These are phyloP conservation scores for Drosophila guanche DNA, from an alignment of 1,140 invertebrate genomes.

Conservation along the genomic window DNA sequence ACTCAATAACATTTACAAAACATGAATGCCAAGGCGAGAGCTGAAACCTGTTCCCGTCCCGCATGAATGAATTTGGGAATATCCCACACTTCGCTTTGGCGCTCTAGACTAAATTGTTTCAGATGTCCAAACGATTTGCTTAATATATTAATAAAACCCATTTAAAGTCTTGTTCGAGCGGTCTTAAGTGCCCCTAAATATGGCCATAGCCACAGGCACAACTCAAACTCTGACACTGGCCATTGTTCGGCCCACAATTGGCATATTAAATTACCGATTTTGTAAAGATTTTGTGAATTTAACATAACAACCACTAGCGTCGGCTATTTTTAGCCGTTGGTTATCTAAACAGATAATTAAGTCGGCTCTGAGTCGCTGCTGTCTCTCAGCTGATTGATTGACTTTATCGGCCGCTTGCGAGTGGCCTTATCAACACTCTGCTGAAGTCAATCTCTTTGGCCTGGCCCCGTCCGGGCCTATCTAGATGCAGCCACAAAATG, in stretches of 20 bases:
- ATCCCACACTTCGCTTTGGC: background rate
- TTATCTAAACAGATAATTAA: slow-evolving; percentile 71
- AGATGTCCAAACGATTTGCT: slow-evolving; percentile 51
- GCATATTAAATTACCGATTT: slow-evolving; percentile 66
- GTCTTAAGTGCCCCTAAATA: slow-evolving; percentile 53
- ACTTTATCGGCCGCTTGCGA: slow-evolving; percentile 64
- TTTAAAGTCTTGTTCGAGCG: slow-evolving; percentile 58
- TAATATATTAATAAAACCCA: slow-evolving; percentile 67
- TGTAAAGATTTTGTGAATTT: slow-evolving; percentile 40
- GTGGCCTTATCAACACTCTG: slow-evolving; percentile 68
- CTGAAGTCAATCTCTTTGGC: slow-evolving; percentile 56
- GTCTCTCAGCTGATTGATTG: slow-evolving; percentile 74
- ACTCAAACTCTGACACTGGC: slow-evolving; percentile 2
- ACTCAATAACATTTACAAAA: too few relatives aligned
- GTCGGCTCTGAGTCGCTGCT: slow-evolving; percentile 67
- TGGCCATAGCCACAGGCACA: slow-evolving; percentile 35
- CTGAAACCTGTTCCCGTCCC: slow-evolving; percentile 19
- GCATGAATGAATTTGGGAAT: slow-evolving; percentile 29
- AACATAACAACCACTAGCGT: slow-evolving; percentile 34
- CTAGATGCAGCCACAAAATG: slow-evolving; percentile 52
- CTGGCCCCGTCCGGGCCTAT: slow-evolving; percentile 51
- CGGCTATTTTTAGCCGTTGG: slow-evolving; percentile 58
- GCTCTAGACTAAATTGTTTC: slow-evolving; percentile 31
- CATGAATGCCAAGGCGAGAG: background rate
- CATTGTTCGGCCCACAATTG: slow-evolving; percentile 58